Conservation (phyloP, 2,113 vertebrate genomes). For the Hippocampus barbouri region DNA sequence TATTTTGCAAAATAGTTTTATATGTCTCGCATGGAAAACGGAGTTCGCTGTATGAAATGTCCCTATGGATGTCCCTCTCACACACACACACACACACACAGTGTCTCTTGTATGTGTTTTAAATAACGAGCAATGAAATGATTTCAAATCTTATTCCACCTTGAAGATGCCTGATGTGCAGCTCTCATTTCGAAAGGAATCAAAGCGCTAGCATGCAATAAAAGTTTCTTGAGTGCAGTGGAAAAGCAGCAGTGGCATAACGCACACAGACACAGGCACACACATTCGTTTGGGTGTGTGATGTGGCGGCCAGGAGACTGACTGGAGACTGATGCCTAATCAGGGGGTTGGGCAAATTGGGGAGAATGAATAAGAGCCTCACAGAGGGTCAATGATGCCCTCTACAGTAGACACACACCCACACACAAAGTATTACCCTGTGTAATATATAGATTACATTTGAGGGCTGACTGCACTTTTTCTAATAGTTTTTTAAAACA, state of each 20-base stretch:
- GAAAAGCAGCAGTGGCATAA: constrained; percentile 47
- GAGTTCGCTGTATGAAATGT: too few species aligned
- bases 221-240: constrained; percentile 54
- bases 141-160: not conserved
- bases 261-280: not conserved
- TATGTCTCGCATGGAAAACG: not conserved
- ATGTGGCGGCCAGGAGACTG: constrained; percentile 57
- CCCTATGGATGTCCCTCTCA: constrained; percentile 39
- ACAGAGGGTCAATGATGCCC: constrained; percentile 69
- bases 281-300: constrained; percentile 49
- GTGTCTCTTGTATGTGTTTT: constrained; percentile 14
- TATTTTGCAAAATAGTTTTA: not conserved
- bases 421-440: not conserved
- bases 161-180: constrained; percentile 39
- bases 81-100: constrained; percentile 41
- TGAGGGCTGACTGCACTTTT: not conserved
- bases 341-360: constrained; percentile 40
- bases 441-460: not conserved
- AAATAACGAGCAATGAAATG: not conserved
- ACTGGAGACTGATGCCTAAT: constrained; percentile 52
- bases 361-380: constrained; percentile 33
- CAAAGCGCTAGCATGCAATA: constrained; percentile 66
- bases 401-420: constrained; percentile 67
- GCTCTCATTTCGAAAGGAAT: constrained; percentile 55
- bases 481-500: not conserved